Conservation (phyloP, 1,140 invertebrate species). For the Vanessa atalanta region DNA sequence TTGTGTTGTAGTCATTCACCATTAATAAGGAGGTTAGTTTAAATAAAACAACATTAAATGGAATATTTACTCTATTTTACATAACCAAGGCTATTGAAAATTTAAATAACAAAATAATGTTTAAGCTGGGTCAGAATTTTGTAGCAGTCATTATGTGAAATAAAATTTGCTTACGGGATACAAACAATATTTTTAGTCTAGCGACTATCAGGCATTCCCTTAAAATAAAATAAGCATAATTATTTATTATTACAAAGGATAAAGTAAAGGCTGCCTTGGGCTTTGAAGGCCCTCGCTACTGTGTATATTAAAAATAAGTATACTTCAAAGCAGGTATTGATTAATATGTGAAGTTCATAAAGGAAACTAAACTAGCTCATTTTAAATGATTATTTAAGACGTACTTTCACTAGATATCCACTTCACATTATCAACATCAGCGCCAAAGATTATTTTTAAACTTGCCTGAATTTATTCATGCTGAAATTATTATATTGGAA, state of each 20-base stretch:
- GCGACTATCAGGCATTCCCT: neutral
- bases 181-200: neutral
- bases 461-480: neutral
- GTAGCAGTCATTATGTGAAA: neutral
- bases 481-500: neutral
- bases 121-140: neutral
- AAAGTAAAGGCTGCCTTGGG: neutral
- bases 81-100: slow-evolving; percentile 8
- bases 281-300: neutral
- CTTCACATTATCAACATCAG: too few species aligned
- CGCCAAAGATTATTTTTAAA: too few species aligned
- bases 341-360: neutral
- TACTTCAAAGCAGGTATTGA: neutral
- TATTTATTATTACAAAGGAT: neutral
- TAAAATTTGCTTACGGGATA: neutral
- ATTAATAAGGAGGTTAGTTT: neutral
- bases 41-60: slow-evolving; percentile 23
- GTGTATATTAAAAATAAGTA: neutral
- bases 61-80: slow-evolving; percentile 25
- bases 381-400: too few species aligned
- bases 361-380: too few species aligned
- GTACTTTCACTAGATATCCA: too few species aligned
- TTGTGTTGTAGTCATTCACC: neutral
- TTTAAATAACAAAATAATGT: slow-evolving; percentile 4
- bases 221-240: slow-evolving; percentile 3